Evolutionary conservation across 2,797 vertebrate species (phyloP).

Genomic region (Pteronotus mesoamericanus): DNA sequence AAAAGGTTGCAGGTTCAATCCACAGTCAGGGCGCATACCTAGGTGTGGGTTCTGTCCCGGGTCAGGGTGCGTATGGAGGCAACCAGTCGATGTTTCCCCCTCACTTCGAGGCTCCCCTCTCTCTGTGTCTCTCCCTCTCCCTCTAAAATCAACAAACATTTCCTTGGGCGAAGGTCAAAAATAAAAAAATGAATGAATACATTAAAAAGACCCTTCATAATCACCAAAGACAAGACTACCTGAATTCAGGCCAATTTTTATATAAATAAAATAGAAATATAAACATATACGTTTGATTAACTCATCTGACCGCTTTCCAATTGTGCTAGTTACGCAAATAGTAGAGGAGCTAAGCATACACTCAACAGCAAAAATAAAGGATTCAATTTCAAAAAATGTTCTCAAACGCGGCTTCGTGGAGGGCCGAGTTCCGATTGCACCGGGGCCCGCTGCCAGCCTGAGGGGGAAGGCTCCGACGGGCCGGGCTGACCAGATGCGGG

Average conservation of each 20-base stretch:
- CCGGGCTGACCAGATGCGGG: accelerated
- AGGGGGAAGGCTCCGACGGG: not conserved
- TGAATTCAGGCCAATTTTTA: not conserved
- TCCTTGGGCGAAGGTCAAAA: too few relatives aligned
- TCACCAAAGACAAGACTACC: not conserved
- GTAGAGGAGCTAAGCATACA: not conserved
- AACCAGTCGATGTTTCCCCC: too few relatives aligned
- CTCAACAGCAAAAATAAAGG: not conserved
- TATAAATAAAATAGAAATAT: not conserved
- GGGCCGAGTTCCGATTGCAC: not conserved
- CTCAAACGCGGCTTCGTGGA: not conserved
- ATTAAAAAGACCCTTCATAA: not conserved
- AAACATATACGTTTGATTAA: not conserved
- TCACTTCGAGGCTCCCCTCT: too few relatives aligned
- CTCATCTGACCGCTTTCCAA: not conserved
- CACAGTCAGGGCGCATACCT: too few relatives aligned
- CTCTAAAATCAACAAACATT: too few relatives aligned
- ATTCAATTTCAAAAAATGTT: not conserved
- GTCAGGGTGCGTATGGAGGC: too few relatives aligned
- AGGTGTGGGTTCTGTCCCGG: too few relatives aligned
- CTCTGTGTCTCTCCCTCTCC: too few relatives aligned
- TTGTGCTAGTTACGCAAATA: not conserved
- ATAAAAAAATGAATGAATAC: too few relatives aligned
- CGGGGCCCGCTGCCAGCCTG: not conserved
- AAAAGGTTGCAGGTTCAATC: too few relatives aligned